A percentile compares a stretch with the other conserved stretches of the same genome.
phyloP scores from a whole-genome alignment of 2,797 vertebrate species.

The Aldrovandia affinis region DNA sequence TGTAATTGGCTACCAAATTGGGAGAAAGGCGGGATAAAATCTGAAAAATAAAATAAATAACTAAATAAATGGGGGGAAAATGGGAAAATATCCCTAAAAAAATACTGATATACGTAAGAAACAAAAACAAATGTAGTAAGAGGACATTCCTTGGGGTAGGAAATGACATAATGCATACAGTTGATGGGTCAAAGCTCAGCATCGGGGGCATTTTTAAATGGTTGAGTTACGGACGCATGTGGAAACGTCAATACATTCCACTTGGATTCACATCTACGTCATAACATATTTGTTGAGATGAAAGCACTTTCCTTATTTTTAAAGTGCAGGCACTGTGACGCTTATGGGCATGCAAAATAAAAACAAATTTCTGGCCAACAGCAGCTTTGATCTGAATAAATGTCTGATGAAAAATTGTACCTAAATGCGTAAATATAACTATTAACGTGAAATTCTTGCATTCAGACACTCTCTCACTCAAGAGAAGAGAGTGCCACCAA shows the following conservation, averaged over 20 bases:
- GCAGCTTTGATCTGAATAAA: not conserved
- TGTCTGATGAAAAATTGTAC: not conserved
- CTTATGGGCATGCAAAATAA: not conserved
- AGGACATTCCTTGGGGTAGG: not conserved
- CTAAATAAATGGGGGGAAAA: too few species aligned
- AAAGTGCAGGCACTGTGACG: not conserved
- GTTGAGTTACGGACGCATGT: slow-evolving; percentile 45
- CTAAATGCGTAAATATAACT: not conserved
- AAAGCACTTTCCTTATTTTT: not conserved
- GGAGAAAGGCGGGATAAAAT: too few species aligned
- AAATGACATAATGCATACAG: not conserved
- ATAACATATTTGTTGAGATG: slow-evolving; percentile 36
- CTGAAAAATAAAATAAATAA: too few species aligned
- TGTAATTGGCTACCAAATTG: too few species aligned
- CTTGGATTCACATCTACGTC: slow-evolving; percentile 43
- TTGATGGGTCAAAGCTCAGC: slow-evolving; percentile 3
- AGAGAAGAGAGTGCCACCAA: not conserved
- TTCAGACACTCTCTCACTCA: not conserved
- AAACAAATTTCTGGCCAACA: not conserved
- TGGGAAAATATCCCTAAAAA: not conserved
- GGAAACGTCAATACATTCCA: slow-evolving; percentile 46
- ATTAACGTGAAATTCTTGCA: not conserved
- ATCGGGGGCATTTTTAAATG: slow-evolving; percentile 34
- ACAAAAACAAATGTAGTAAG: not conserved
- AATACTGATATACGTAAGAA: not conserved